These are phyloP conservation scores for Pediacus dermestoides DNA, from an alignment of 2,888 invertebrate species.

Conservation along the genomic window DNA sequence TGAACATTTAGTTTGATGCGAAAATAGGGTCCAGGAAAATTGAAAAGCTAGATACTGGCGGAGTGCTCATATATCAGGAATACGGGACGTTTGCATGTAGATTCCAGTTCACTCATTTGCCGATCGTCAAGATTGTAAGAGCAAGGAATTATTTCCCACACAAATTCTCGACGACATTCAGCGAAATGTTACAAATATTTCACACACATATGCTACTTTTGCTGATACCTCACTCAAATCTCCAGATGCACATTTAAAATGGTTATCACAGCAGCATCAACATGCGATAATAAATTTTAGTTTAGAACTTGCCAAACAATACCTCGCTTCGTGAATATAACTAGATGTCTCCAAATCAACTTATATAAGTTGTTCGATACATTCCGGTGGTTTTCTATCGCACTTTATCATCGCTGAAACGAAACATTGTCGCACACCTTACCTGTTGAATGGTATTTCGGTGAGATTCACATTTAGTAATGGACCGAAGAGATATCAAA, in stretches of 20 bases:
- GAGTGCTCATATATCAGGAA: conserved; percentile 29
- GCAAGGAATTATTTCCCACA: conserved; percentile 35
- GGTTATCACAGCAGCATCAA: conserved; percentile 31
- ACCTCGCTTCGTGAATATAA: conserved; percentile 12
- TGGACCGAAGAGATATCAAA: conserved; percentile 12
- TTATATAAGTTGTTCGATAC: conserved; percentile 36
- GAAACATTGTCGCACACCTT: conserved; percentile 31
- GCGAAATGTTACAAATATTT: conserved; percentile 8
- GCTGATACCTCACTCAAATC: conserved; percentile 21
- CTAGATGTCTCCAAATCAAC: conserved; percentile 36
- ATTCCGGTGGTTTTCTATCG: conserved; percentile 27
- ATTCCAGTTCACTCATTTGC: conserved; percentile 27
- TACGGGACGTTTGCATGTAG: conserved; percentile 31
- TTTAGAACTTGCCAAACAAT: conserved; percentile 29
- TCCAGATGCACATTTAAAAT: conserved; percentile 39
- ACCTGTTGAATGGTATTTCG: conserved; percentile 30
- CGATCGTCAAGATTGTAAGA: conserved; percentile 31
- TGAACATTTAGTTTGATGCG: conserved; percentile 21
- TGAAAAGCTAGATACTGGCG: conserved; percentile 17
- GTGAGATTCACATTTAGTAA: conserved; percentile 12
- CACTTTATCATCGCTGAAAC: conserved; percentile 31
- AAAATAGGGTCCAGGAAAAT: conserved; percentile 34
- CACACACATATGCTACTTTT: conserved; percentile 1
- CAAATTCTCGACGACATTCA: conserved; percentile 35
- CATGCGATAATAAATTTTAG: conserved; percentile 36